Evolutionary conservation across 2,113 vertebrate species (phyloP).

Genomic region (Pardalotus punctatus): DNA sequence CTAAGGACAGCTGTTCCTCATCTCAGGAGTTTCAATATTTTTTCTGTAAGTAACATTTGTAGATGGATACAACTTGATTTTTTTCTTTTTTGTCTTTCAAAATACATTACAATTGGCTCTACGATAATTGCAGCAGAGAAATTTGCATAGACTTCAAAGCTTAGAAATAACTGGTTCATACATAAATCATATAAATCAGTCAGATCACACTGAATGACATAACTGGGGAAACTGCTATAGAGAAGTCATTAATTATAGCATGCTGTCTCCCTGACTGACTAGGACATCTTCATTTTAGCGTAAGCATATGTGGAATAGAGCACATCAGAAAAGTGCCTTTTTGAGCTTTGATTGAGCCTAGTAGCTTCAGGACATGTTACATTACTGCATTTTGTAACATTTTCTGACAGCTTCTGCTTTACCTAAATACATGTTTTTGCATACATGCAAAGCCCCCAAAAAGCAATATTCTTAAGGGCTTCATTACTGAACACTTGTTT

Average conservation of each 20-base stretch:
- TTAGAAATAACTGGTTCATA: background rate
- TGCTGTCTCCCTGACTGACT: background rate
- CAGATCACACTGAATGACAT: background rate
- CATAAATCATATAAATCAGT: background rate
- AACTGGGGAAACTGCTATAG: background rate
- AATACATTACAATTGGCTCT: background rate
- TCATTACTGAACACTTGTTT: constrained; percentile 51
- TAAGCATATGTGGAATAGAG: background rate
- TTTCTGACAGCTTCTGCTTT: constrained; percentile 43
- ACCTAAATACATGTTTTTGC: constrained; percentile 33
- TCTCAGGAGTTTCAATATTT: background rate
- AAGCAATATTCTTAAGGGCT: constrained; percentile 38
- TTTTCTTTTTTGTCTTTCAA: background rate
- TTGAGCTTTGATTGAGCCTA: background rate
- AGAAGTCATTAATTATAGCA: background rate
- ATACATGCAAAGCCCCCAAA: background rate
- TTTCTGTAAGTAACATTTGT: background rate
- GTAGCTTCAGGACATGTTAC: constrained; percentile 16
- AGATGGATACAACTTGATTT: background rate
- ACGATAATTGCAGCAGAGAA: background rate
- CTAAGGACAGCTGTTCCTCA: background rate
- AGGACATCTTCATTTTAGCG: background rate
- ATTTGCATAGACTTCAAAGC: background rate
- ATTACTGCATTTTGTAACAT: constrained; percentile 7
- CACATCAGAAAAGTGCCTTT: constrained; percentile 42